Evolutionary conservation across 2,888 invertebrate species (phyloP).

Genomic region (Drosophila neonasuta): DNA sequence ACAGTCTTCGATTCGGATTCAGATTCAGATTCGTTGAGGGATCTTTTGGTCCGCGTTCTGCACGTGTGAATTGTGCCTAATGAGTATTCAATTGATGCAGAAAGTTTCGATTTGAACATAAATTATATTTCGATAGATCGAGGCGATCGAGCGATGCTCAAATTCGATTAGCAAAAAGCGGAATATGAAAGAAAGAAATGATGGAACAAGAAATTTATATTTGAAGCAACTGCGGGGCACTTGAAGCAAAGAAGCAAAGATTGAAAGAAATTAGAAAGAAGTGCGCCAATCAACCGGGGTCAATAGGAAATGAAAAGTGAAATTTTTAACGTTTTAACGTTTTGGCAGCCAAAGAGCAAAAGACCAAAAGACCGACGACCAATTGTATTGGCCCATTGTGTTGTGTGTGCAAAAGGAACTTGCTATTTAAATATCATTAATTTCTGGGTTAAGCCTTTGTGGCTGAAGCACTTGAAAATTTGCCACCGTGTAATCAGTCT

Average conservation of each 20-base stretch:
- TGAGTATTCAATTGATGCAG: conserved; percentile 75
- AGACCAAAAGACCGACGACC: not conserved
- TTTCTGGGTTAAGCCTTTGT: conserved; percentile 75
- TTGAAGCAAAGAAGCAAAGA: conserved; percentile 56
- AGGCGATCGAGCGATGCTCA: conserved; percentile 43
- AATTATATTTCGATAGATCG: conserved; percentile 53
- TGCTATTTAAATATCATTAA: conserved; percentile 78
- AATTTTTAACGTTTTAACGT: conserved; percentile 53
- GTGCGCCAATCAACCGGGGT: conserved; percentile 73
- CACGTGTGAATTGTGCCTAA: conserved; percentile 72
- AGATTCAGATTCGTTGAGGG: conserved; percentile 30
- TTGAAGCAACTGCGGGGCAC: conserved; percentile 69
- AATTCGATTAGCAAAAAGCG: conserved; percentile 61
- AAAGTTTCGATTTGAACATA: conserved; percentile 52
- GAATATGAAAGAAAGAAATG: conserved; percentile 24
- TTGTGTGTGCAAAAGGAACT: conserved; percentile 67
- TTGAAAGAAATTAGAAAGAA: conserved; percentile 66
- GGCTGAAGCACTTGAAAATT: conserved; percentile 70
- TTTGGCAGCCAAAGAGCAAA: conserved; percentile 5
- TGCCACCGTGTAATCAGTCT: conserved; percentile 75
- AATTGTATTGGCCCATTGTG: conserved; percentile 47
- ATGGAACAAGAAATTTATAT: conserved; percentile 25
- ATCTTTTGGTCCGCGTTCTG: conserved; percentile 28
- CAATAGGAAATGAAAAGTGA: conserved; percentile 80
- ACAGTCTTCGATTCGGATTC: not conserved